Base-by-base conservation (phyloP, 2,888 invertebrate species). In the Drosophila limbata region DNA sequence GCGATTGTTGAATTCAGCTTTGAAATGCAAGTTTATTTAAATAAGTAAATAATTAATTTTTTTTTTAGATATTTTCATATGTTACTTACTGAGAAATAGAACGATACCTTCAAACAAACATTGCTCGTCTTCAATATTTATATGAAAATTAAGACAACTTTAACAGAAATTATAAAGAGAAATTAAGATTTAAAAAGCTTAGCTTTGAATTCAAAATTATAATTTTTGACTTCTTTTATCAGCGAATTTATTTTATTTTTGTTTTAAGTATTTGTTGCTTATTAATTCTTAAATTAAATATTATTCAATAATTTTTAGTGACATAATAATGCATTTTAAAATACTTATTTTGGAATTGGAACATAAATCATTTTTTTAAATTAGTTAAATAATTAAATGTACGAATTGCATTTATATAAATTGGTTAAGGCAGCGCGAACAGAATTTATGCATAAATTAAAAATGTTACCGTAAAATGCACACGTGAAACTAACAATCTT, bases 401-500 rank as follows among this genome's bases (percentile, higher is more conserved):
- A 5, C 13, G 28, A 3, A 15, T 47, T 42, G 11, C 13, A 47
- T n/a, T 47, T 47, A 47, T 10, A 28, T 15, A 28, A 28, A 15
- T 15, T 15, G 15, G 17, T 50, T 19, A 50, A 19, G 19, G 19
- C 17, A 13, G 19, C 17, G 19, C 19, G 8, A 10, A 11, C 17
- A 13, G 4, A 0, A 35, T 21, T 52, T 47, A 48, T 40, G 31
- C 35, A 44, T 11, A 19, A n/a, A 47, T n/a, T 19, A 35, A 28
- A 50, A 33, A 4, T 13, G 19, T 13, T 3, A 35, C 3, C 4
- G 28, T 28, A 13, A 48, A 48, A 48, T 47, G 11, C 19, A 8
- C 31, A 56, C 13, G 51, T 60, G n/a, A 52, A 52, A 48, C 31
- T 48, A 42, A 48, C 33, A 70, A 47, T 17, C 40, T 47, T 52